These are phyloP conservation scores for Drosophila pachea DNA, from an alignment of 1,140 invertebrate species.

Conservation along the genomic window DNA sequence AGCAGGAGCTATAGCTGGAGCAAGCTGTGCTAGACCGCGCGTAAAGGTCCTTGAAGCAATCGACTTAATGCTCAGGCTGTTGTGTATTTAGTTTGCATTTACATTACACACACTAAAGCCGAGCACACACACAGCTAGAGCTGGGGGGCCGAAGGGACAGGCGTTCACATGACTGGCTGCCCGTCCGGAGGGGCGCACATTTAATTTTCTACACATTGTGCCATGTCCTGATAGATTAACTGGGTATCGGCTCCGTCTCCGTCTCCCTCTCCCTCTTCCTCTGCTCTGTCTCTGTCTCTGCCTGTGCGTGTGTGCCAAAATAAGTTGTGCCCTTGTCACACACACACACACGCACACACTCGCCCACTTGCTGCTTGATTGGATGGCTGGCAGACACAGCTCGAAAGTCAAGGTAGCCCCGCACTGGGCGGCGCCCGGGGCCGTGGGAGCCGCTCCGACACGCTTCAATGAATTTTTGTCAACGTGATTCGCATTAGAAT, in stretches of 20 bases:
- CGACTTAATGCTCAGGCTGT: conserved; percentile 73
- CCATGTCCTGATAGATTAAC: conserved; percentile 68
- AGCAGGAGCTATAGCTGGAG: conserved; percentile 9
- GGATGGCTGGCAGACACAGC: conserved; percentile 46
- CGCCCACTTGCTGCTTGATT: conserved; percentile 40
- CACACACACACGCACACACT: conserved; percentile 8
- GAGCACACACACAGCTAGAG: conserved; percentile 21
- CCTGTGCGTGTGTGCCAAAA: conserved; percentile 11
- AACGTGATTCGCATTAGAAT: conserved; percentile 76
- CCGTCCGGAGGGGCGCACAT: conserved; percentile 33
- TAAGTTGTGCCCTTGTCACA: conserved; percentile 30
- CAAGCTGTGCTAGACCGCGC: conserved; percentile 26
- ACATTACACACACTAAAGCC: conserved; percentile 53
- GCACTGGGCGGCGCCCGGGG: conserved; percentile 1
- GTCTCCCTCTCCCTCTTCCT: too few species aligned
- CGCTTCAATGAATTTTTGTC: conserved; percentile 75
- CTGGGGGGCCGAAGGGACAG: conserved; percentile 27
- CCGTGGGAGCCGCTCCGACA: conserved; percentile 1
- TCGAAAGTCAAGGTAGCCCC: conserved; percentile 65
- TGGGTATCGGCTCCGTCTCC: conserved; percentile 40
- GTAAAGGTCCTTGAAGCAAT: conserved; percentile 70
- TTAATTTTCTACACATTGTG: conserved; percentile 70
- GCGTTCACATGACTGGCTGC: conserved; percentile 41
- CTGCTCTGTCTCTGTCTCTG: neutral
- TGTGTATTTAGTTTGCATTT: conserved; percentile 76